Evolutionary conservation across 2,797 vertebrate species (phyloP).

Genomic region (Cyclura pinguis): DNA sequence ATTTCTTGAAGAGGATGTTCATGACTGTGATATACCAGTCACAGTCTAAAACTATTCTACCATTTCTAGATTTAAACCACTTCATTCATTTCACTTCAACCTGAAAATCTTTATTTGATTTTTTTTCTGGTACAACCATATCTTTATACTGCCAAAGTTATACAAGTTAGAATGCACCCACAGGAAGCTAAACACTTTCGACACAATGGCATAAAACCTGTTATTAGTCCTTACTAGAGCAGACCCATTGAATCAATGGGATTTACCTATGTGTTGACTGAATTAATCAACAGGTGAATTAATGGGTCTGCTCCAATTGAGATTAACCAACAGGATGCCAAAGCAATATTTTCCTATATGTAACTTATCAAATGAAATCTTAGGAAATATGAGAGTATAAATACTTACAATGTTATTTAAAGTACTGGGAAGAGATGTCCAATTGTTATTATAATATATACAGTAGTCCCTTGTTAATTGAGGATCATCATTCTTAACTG

Average conservation of each 20-base stretch:
- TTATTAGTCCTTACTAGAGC: too few relatives aligned
- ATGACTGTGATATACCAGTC: neutral
- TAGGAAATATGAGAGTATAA: neutral
- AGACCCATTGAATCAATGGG: neutral
- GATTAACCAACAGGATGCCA: neutral
- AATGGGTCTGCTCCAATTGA: neutral
- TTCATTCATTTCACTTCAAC: neutral
- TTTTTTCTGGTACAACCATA: neutral
- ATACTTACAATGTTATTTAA: slow-evolving; percentile 87
- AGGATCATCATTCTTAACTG: slow-evolving; percentile 72
- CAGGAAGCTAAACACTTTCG: neutral
- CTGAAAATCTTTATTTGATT: neutral
- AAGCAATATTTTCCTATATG: neutral
- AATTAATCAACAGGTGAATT: neutral
- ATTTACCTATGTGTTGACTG: neutral
- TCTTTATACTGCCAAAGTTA: neutral
- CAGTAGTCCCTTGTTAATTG: slow-evolving; percentile 85
- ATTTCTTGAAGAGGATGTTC: neutral
- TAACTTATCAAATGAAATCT: neutral
- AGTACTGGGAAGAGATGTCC: slow-evolving; percentile 82
- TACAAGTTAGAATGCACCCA: neutral
- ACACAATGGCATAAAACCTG: neutral
- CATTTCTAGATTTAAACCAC: neutral
- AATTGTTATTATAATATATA: slow-evolving; percentile 85
- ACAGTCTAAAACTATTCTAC: neutral